A percentile compares a stretch with the other conserved stretches of the same genome.
phyloP scores from a whole-genome alignment of 2,113 vertebrate genomes.

The Lagopus muta region DNA sequence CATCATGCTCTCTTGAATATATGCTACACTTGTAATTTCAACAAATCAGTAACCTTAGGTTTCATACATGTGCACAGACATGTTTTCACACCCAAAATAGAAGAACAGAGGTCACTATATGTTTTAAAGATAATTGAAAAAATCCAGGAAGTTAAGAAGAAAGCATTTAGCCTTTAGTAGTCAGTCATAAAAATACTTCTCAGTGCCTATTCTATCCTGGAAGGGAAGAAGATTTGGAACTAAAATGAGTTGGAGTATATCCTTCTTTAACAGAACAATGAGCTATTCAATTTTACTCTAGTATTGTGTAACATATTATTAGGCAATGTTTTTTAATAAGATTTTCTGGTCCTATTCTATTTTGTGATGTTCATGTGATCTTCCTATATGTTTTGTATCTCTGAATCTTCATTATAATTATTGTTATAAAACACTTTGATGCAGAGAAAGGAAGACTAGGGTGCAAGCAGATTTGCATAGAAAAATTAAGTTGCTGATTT shows the following conservation, averaged over 20 bases:
- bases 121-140: not conserved
- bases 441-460: not conserved
- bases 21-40: not conserved
- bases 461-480: not conserved
- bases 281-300: not conserved
- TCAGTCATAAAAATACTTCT: not conserved
- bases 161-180: not conserved
- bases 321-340: not conserved
- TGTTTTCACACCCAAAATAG: not conserved
- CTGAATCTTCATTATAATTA: not conserved
- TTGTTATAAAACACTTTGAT: not conserved
- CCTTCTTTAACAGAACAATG: not conserved
- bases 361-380: not conserved
- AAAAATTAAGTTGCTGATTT: not conserved
- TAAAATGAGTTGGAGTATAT: not conserved
- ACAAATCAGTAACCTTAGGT: not conserved
- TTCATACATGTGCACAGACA: not conserved
- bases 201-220: not conserved
- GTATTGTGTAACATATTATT: fast-evolving
- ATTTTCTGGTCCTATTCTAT: not conserved
- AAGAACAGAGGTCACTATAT: not conserved
- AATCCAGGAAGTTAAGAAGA: not conserved
- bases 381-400: not conserved
- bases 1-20: not conserved
- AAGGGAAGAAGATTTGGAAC: not conserved